Evolutionary conservation across 1,140 invertebrate genomes (phyloP), one percentile per base, ranked within the genome.

Genomic region (Neuroterus valhalla): DNA sequence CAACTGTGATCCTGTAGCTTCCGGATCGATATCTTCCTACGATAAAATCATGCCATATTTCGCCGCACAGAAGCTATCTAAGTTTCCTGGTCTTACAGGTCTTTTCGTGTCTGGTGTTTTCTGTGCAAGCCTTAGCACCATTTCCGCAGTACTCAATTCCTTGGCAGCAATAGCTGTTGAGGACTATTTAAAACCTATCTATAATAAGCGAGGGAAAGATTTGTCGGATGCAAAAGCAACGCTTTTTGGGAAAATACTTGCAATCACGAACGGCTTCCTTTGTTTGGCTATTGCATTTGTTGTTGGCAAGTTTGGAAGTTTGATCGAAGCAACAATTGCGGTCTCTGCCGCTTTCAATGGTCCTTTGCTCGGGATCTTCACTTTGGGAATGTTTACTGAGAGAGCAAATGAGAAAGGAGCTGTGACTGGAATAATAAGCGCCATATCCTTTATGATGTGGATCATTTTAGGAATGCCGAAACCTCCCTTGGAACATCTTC

Each of bases 141-240:
- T 97, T 43, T 97, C 96, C 0, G 96, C 96, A 1, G 92, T 95
- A 71, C 90, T 97, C 44, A 98, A 97, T 86, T 96, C 96, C 1
- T 88, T 98, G 12, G 94, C 96, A 3, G 96, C 96, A 1, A 94
- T 97, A 5, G 96, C 95, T 1, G 90, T 97, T 43, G 94, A 96
- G 81, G 96, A 97, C 89, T 96, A 96, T 82, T 88, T 95, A 1
- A 94, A 94, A 76, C 89, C 87, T 0, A 1, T 83, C 2, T 89
- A 83, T 43, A 31, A 26, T 0, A 72, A 45, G 31, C 46, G 81
- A 8, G 81, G 80, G 0, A 23, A 75, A n/a, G 70, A 81, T n/a
- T 85, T 88, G 21, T 74, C 84, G 0, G 80, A 83, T 0, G 90
- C 92, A 75, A 91, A 89, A 72, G 85, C 89, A 17, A 74, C 82